Evolutionary conservation across 2,888 invertebrate genomes (phyloP).

Genomic region (Lasioglossum morio): DNA sequence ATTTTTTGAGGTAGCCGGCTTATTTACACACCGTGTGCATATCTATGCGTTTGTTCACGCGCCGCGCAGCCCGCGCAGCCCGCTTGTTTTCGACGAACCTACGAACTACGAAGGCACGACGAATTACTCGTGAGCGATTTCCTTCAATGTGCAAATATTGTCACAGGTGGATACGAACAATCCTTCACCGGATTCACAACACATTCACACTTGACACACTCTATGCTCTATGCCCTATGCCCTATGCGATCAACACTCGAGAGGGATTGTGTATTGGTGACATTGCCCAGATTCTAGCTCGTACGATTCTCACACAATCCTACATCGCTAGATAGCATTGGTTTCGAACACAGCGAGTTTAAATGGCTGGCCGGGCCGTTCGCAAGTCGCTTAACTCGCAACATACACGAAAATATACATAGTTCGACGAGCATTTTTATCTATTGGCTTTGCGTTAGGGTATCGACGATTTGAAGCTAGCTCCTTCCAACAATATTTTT

Average conservation of each 20-base stretch:
- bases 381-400: background rate
- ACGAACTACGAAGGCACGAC: background rate
- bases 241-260: background rate
- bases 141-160: constrained; percentile 6
- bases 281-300: background rate
- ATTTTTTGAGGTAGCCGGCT: background rate
- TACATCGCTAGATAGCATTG: background rate
- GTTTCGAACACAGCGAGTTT: background rate
- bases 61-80: too few relatives aligned
- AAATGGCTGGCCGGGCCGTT: background rate
- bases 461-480: too few relatives aligned
- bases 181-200: background rate
- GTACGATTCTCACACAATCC: background rate
- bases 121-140: background rate
- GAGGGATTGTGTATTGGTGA: background rate
- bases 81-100: background rate
- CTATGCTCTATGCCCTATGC: too few relatives aligned
- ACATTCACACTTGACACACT: background rate
- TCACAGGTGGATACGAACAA: background rate
- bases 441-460: too few relatives aligned
- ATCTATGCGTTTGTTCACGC: background rate
- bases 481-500: too few relatives aligned
- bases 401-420: background rate
- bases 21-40: background rate
- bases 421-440: too few relatives aligned